Conservation (phyloP, 2,888 invertebrate species). For the Idaea biselata region DNA sequence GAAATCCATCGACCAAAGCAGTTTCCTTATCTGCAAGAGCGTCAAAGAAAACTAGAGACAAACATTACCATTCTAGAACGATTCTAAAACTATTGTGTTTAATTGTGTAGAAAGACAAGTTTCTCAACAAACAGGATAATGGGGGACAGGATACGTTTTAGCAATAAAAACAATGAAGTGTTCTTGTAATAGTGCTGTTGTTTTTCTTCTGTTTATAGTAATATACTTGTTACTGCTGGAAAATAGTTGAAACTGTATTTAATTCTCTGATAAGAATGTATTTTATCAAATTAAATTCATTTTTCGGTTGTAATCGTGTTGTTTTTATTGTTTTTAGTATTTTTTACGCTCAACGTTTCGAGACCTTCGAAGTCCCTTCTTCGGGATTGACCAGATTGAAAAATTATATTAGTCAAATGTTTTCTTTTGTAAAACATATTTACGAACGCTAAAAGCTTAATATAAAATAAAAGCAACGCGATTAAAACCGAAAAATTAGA, state of each 20-base stretch:
- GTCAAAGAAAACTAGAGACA: not conserved
- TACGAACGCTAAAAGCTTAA: no score
- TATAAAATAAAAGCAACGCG: no score
- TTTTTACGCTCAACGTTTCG: no score
- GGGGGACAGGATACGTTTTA: not conserved
- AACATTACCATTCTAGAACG: not conserved
- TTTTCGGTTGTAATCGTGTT: no score
- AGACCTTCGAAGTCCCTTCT: no score
- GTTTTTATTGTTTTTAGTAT: no score
- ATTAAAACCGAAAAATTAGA: no score
- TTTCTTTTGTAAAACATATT: no score
- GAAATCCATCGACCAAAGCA: not conserved
- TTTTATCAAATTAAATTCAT: no score
- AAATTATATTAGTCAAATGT: no score
- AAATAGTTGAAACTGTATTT: not conserved
- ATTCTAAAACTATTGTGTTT: not conserved
- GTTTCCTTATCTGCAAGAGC: not conserved
- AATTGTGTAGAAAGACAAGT: constrained; percentile 1
- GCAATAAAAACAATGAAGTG: not conserved
- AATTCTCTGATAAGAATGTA: no score
- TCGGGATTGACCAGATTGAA: no score
- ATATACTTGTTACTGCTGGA: not conserved
- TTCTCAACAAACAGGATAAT: not conserved
- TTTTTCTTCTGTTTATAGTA: not conserved
- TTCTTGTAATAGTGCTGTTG: not conserved